phyloP scores from a whole-genome alignment of 2,113 vertebrate species.

The Salvator merianae region DNA sequence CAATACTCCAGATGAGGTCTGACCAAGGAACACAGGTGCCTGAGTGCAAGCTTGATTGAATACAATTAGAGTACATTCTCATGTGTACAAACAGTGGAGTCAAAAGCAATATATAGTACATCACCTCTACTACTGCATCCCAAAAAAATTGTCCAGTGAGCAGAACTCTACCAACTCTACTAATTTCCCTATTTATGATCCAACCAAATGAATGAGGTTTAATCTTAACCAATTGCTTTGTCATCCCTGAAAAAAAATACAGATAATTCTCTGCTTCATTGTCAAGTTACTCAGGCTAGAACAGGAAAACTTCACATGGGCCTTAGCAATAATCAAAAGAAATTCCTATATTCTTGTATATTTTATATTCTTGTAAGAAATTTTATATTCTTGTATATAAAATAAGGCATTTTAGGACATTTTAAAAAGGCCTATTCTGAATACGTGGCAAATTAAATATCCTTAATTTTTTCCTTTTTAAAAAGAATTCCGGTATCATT shows the following conservation, averaged over 20 bases:
- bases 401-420: neutral
- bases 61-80: neutral
- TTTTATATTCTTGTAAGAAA: too few species aligned
- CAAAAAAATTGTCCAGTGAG: neutral
- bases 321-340: neutral
- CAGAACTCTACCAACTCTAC: too few species aligned
- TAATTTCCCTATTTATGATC: neutral
- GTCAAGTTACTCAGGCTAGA: neutral
- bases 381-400: neutral
- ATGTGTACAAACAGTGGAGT: neutral
- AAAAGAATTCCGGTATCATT: neutral
- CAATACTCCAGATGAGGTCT: too few species aligned
- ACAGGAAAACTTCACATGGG: neutral
- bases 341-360: neutral
- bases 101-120: neutral
- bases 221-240: too few species aligned
- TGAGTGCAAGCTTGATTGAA: neutral
- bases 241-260: too few species aligned
- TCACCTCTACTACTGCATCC: neutral
- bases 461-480: neutral
- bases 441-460: neutral
- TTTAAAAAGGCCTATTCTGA: neutral
- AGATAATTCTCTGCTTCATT: too few species aligned
- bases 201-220: neutral
- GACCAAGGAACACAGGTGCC: too few species aligned